These are phyloP conservation scores for Euproctis similis DNA, from an alignment of 2,888 invertebrate species.

Conservation along the genomic window DNA sequence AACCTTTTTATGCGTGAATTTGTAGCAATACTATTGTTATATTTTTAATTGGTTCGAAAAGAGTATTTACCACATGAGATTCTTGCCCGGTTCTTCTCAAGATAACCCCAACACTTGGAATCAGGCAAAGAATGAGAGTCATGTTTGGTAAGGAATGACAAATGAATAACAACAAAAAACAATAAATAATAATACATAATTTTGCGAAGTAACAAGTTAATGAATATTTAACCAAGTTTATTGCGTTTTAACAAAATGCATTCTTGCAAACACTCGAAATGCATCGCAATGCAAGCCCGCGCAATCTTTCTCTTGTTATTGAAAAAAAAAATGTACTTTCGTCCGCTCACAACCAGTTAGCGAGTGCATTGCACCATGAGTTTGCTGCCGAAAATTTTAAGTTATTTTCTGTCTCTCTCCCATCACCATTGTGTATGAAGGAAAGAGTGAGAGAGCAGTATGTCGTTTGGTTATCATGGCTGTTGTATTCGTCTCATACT, in stretches of 20 bases:
- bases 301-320: constrained; percentile 56
- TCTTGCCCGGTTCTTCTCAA: no score
- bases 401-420: constrained; percentile 50
- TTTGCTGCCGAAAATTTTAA: constrained; percentile 61
- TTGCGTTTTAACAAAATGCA: constrained; percentile 13
- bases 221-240: no score
- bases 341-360: constrained; percentile 68
- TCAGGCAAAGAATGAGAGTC: no score
- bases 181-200: no score
- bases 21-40: no score
- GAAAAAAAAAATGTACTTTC: constrained; percentile 67
- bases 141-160: no score
- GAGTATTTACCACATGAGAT: no score
- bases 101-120: no score
- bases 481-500: constrained; percentile 50
- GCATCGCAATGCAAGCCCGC: constrained; percentile 25
- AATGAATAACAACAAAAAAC: no score
- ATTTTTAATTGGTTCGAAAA: no score
- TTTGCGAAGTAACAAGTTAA: no score
- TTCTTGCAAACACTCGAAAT: constrained; percentile 14
- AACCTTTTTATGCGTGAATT: no score
- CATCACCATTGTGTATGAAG: constrained; percentile 14
- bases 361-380: constrained; percentile 63
- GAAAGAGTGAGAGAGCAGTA: constrained; percentile 38
- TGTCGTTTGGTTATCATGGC: constrained; percentile 46